These are phyloP conservation scores for Limenitis camilla DNA, from an alignment of 2,888 invertebrate genomes.

Conservation along the genomic window DNA sequence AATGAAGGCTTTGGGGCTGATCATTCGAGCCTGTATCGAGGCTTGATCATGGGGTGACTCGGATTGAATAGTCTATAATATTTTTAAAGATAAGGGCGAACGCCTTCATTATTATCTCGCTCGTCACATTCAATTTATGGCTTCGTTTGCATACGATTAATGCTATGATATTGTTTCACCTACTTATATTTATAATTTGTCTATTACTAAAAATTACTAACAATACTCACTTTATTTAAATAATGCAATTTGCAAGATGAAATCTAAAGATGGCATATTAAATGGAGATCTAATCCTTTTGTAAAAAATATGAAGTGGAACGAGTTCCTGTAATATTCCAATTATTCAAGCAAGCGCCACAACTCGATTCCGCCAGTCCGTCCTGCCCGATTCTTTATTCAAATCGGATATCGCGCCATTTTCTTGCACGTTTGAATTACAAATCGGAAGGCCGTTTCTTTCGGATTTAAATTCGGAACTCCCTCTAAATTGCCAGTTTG, in stretches of 20 bases:
- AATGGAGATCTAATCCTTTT: neutral
- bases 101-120: slow-evolving; percentile 27
- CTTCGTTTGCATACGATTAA: slow-evolving; percentile 17
- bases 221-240: too few species aligned
- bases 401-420: slow-evolving; percentile 60
- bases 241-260: too few species aligned
- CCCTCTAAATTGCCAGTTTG: slow-evolving; percentile 64
- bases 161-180: neutral
- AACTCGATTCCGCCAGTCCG: slow-evolving; percentile 16
- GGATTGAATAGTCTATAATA: slow-evolving; percentile 30
- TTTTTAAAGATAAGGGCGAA: slow-evolving; percentile 37
- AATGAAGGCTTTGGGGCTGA: slow-evolving; percentile 68
- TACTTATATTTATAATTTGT: neutral
- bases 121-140: slow-evolving; percentile 22
- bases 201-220: too few species aligned
- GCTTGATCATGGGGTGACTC: slow-evolving; percentile 49
- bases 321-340: slow-evolving; percentile 6
- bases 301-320: neutral
- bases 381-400: slow-evolving; percentile 46
- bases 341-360: slow-evolving; percentile 13
- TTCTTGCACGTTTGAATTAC: slow-evolving; percentile 68
- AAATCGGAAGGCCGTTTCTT: slow-evolving; percentile 66
- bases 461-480: slow-evolving; percentile 57
- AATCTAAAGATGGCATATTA: neutral
- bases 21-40: slow-evolving; percentile 53